Evolutionary conservation across 2,797 vertebrate genomes (phyloP), one percentile per base, ranked within the genome.

Genomic region (Melanotaenia pygmaea): DNA sequence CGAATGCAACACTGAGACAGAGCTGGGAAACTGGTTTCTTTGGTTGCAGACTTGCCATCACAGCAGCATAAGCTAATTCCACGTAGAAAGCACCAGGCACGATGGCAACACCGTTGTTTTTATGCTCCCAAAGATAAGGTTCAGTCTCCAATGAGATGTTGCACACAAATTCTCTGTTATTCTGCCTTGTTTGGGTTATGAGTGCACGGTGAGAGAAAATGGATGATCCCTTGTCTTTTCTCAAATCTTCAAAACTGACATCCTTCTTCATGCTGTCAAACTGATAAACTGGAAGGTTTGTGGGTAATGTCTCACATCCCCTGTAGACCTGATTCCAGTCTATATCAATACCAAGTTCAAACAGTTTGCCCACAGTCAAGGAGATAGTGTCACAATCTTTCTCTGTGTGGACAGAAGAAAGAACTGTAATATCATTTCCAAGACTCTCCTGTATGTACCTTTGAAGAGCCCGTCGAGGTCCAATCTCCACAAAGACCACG

Each of bases 401-500:
- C 40, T 87, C 83, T 5, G 89, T 94, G 60, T 96, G 94, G 61
- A 94, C 86, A 24, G 94, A 92, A 7, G 93, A 70, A 0, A 96
- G 84, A 72, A 96, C 94, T 20, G 72, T 77, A 3, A 88, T 70
- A 24, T 86, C 76, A 50, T 85, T 74, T 60, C 96, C 96, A 53
- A 97, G 77, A 2, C 91, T 95, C 81, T 97, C 96, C 35, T 73
- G 85, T 63, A 97, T 96, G 86, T 92, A 95, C 58, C 94, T 92
- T 64, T 95, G 93, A 32, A 98, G 79, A 72, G 78, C 88, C 66
- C 85, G 90, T 13, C 94, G 94, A 73, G 96, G 96, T 64, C 95
- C 93, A 77, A 97, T 95, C 89, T 97, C 96, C 60, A 97, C 92
- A 92, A 97, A 97, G 9, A 96, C 86, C 24, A 88, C 4, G 3